phyloP scores from a whole-genome alignment of 2,113 vertebrate genomes.

The Phasianus colchicus region DNA sequence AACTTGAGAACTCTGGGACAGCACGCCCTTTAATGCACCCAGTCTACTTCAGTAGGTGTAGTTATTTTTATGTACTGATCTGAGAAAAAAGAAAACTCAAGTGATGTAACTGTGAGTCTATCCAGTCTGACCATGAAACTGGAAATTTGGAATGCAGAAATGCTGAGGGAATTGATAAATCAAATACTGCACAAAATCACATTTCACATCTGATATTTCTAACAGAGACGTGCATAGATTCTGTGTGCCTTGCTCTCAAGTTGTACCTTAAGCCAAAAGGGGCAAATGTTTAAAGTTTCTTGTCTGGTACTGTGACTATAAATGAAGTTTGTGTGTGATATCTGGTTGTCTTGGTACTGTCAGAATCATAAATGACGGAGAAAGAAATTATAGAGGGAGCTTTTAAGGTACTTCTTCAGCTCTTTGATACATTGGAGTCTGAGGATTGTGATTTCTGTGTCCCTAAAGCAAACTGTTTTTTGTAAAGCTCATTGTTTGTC shows the following conservation, averaged over 20 bases:
- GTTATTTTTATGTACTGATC: not conserved
- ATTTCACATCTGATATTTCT: not conserved
- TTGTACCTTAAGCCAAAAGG: slow-evolving; percentile 25
- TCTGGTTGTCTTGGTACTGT: not conserved
- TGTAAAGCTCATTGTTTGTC: not conserved
- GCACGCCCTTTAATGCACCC: not conserved
- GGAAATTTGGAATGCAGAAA: not conserved
- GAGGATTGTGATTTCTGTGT: not conserved
- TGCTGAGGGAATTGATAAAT: not conserved
- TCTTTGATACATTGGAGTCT: not conserved
- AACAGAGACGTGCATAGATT: not conserved
- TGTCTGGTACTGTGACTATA: not conserved
- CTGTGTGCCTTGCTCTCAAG: slow-evolving; percentile 32
- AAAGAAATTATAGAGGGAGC: not conserved
- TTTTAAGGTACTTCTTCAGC: not conserved
- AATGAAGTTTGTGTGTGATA: not conserved
- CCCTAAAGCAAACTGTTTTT: not conserved
- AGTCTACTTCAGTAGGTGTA: not conserved
- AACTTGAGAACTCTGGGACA: not conserved
- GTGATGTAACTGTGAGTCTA: not conserved
- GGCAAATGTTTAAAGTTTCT: not conserved
- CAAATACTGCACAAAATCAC: not conserved
- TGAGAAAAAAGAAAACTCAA: not conserved
- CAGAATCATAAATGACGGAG: not conserved
- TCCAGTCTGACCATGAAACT: not conserved